A percentile compares a stretch with the other conserved stretches of the same genome.
phyloP scores from a whole-genome alignment of 2,113 vertebrate genomes.

The Pluvianellus socialis region DNA sequence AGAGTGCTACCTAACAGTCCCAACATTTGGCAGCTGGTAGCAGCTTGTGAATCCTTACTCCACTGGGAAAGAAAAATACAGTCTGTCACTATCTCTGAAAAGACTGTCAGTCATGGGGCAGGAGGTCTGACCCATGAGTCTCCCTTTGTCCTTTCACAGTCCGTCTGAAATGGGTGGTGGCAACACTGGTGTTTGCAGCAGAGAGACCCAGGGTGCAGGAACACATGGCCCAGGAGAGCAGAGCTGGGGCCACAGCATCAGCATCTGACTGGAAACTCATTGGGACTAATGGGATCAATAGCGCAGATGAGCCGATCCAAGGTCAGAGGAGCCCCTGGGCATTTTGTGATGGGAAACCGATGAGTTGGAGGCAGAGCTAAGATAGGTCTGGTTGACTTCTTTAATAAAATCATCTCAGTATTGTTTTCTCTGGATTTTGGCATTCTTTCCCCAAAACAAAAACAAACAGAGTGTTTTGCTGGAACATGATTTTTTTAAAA shows the following conservation, averaged over 20 bases:
- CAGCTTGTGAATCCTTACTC: background rate
- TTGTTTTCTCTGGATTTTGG: background rate
- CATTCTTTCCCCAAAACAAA: conserved; percentile 14
- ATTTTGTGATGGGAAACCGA: background rate
- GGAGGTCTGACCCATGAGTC: background rate
- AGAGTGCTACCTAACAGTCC: background rate
- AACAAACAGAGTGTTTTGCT: background rate
- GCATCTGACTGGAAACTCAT: background rate
- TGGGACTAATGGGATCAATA: background rate
- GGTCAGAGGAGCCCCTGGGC: background rate
- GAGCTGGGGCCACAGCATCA: background rate
- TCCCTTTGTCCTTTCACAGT: background rate
- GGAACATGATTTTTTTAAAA: background rate
- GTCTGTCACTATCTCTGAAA: background rate
- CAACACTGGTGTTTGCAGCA: background rate
- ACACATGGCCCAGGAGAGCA: fast-evolving
- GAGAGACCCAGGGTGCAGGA: background rate
- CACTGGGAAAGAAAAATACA: background rate
- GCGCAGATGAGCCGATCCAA: background rate
- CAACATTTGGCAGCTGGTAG: background rate
- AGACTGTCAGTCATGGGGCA: background rate
- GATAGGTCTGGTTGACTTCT: background rate
- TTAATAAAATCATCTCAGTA: background rate
- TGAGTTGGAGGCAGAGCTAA: background rate
- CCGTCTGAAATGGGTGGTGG: background rate